Percentiles rank a stretch among this genome's conserved stretches.
Evolutionary conservation across 2,113 vertebrate species (phyloP).

Genomic region (Nothoprocta pentlandii): DNA sequence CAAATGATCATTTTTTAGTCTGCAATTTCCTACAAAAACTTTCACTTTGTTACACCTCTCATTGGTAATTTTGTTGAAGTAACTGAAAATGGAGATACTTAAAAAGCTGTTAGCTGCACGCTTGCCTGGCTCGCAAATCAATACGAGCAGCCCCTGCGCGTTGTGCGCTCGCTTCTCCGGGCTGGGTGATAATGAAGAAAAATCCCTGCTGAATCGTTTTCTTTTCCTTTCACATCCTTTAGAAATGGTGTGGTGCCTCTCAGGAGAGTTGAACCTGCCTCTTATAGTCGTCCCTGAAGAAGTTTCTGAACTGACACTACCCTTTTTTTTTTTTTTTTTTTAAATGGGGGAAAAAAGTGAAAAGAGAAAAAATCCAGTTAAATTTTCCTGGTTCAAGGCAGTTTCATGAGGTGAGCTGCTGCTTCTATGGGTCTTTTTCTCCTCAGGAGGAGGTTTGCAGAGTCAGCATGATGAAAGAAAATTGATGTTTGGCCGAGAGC

Average conservation of each 20-base stretch:
- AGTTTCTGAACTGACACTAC: not conserved
- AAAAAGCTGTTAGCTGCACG: slow-evolving; percentile 64
- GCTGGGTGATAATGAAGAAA: slow-evolving; percentile 65
- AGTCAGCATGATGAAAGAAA: not conserved
- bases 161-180: slow-evolving; percentile 37
- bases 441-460: not conserved
- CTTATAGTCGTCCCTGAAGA: not conserved
- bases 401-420: accelerated
- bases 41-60: slow-evolving; percentile 57
- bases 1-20: slow-evolving; percentile 49
- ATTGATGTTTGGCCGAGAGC: not conserved
- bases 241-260: slow-evolving; percentile 37
- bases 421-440: not conserved
- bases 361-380: accelerated
- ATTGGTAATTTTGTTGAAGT: slow-evolving; percentile 72
- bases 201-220: slow-evolving; percentile 63
- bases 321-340: too few species aligned
- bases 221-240: slow-evolving; percentile 48
- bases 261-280: slow-evolving; percentile 45
- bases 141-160: slow-evolving; percentile 33
- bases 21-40: slow-evolving; percentile 68
- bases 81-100: slow-evolving; percentile 75
- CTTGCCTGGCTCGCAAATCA: slow-evolving; percentile 64
- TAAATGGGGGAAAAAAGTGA: not conserved
- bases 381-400: accelerated